A percentile compares a stretch with the other conserved stretches of the same genome.
These are phyloP conservation scores for Eudasyphora cyanicolor DNA, from an alignment of 2,888 invertebrate species.

Conservation along the genomic window DNA sequence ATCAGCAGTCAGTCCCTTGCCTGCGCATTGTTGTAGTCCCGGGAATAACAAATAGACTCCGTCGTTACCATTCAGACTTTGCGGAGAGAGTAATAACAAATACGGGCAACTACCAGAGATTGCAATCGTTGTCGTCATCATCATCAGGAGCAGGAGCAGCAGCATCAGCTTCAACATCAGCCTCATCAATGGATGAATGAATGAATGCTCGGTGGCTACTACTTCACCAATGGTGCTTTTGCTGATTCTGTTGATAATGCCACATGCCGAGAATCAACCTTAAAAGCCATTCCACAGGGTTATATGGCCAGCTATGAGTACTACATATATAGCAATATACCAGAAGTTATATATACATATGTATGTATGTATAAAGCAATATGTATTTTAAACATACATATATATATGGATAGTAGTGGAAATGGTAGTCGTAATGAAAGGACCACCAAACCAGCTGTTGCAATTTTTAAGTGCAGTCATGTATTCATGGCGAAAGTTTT, in stretches of 20 bases:
- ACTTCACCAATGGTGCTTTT: not conserved
- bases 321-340: no score
- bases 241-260: not conserved
- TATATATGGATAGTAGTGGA: not conserved
- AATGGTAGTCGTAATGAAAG: conserved; percentile 42
- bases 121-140: conserved; percentile 9
- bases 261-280: conserved; percentile 34
- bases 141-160: not conserved
- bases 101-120: conserved; percentile 3
- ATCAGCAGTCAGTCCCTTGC: not conserved
- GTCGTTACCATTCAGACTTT: conserved; percentile 9
- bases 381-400: conserved; percentile 32
- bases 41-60: conserved; percentile 51
- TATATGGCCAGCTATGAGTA: not conserved
- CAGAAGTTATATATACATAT: conserved; percentile 8
- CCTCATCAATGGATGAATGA: conserved; percentile 21
- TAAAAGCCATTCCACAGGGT: conserved; percentile 7
- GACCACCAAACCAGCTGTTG: conserved; percentile 52
- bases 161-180: not conserved
- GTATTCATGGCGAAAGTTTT: not conserved
- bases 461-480: not conserved
- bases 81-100: not conserved
- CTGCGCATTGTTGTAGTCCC: conserved; percentile 43
- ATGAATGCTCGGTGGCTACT: not conserved
- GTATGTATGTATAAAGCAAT: no score